Percentiles rank a stretch among this genome's conserved stretches.
phyloP scores from a whole-genome alignment of 2,797 vertebrate genomes.

The Meda fulgida region DNA sequence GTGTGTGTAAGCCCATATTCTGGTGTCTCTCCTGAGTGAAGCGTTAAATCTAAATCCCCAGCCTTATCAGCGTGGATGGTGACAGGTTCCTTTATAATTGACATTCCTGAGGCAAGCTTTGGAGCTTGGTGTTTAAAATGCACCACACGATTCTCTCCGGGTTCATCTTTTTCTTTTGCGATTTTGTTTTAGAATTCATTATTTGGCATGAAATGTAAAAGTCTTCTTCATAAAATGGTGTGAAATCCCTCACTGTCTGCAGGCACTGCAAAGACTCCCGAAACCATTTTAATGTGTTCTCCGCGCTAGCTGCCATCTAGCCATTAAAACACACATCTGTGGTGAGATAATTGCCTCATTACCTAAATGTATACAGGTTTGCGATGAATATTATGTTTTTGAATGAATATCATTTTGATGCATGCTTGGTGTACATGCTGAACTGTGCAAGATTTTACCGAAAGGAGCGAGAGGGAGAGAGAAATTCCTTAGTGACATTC shows the following conservation, averaged over 20 bases:
- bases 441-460: background rate
- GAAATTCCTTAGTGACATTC: constrained; percentile 12
- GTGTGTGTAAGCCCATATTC: constrained; percentile 51
- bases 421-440: constrained; percentile 2
- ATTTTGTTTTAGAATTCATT: constrained; percentile 78
- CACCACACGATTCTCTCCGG: constrained; percentile 62
- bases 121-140: constrained; percentile 68
- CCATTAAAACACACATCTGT: constrained; percentile 67
- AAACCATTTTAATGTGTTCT: constrained; percentile 72
- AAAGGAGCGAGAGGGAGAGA: background rate
- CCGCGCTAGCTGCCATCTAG: constrained; percentile 64
- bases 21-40: constrained; percentile 44
- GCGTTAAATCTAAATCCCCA: constrained; percentile 58
- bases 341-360: constrained; percentile 82
- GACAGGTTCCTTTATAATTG: constrained; percentile 65
- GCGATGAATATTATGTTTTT: constrained; percentile 45
- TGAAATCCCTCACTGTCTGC: constrained; percentile 73
- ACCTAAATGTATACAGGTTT: constrained; percentile 58
- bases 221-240: constrained; percentile 75
- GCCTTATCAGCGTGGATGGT: constrained; percentile 72
- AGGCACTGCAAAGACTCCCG: constrained; percentile 73
- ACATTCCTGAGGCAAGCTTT: constrained; percentile 60
- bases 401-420: constrained; percentile 39
- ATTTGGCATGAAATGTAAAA: constrained; percentile 80
- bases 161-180: constrained; percentile 70